These are phyloP conservation scores for Stenoptilia bipunctidactyla DNA, from an alignment of 2,888 invertebrate species.

Conservation along the genomic window DNA sequence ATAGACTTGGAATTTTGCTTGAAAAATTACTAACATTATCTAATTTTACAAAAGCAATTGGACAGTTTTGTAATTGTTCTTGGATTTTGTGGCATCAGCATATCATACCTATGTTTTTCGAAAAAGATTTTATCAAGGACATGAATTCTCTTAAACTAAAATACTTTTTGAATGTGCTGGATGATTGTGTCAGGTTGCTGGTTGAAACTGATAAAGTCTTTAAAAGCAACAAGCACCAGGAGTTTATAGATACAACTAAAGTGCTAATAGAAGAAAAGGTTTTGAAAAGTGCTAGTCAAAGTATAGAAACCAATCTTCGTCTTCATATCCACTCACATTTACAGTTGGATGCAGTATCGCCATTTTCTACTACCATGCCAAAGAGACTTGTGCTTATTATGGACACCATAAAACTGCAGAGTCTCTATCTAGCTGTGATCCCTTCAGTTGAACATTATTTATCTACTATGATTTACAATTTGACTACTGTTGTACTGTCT, in stretches of 20 bases:
- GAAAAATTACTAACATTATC: conserved; percentile 76
- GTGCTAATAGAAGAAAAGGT: conserved; percentile 68
- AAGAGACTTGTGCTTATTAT: conserved; percentile 73
- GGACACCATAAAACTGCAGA: conserved; percentile 66
- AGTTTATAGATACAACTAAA: conserved; percentile 41
- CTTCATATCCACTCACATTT: conserved; percentile 93
- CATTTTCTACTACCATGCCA: conserved; percentile 78
- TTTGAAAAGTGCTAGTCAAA: conserved; percentile 81
- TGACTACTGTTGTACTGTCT: conserved; percentile 96
- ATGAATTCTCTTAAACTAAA: conserved; percentile 74
- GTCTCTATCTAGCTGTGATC: conserved; percentile 74
- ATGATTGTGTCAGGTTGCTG: conserved; percentile 48
- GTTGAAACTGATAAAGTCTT: conserved; percentile 41
- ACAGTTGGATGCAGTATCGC: conserved; percentile 79
- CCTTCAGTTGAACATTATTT: conserved; percentile 89
- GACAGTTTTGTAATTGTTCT: conserved; percentile 77
- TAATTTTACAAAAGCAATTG: conserved; percentile 69
- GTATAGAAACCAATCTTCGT: conserved; percentile 93
- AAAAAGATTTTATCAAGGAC: conserved; percentile 77
- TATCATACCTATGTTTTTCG: conserved; percentile 81
- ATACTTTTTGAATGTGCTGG: conserved; percentile 54
- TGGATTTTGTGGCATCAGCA: conserved; percentile 87
- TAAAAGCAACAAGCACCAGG: conserved; percentile 30
- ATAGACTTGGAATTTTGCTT: conserved; percentile 72
- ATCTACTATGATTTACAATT: conserved; percentile 95